Percentiles rank a stretch among this genome's conserved stretches.
phyloP scores from a whole-genome alignment of 92 coral and sea anemone genomes.

The Hydrozoanthus gracilis region DNA sequence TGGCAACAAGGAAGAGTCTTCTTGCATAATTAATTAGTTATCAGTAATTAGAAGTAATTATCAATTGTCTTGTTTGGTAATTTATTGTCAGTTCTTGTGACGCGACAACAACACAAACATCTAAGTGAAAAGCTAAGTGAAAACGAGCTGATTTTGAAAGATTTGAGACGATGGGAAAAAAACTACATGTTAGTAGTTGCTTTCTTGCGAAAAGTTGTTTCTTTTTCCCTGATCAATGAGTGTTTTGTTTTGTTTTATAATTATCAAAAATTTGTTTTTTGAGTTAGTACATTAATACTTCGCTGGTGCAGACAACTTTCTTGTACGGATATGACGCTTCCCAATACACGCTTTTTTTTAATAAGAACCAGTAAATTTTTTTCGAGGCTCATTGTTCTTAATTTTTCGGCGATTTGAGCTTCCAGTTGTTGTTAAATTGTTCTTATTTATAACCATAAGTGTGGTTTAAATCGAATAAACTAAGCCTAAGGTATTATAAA shows the following conservation, averaged over 20 bases:
- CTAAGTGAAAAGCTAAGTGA: background rate
- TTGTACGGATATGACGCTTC: no score
- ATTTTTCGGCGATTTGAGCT: background rate
- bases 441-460: no score
- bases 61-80: slow-evolving; percentile 42
- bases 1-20: slow-evolving; percentile 43
- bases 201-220: no score
- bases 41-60: slow-evolving; percentile 35
- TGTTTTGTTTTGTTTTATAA: no score
- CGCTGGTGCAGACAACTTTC: background rate
- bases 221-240: no score
- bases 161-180: background rate
- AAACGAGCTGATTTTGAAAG: background rate
- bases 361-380: background rate
- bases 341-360: background rate
- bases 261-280: no score
- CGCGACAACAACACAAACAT: background rate
- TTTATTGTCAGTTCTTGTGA: slow-evolving; percentile 24
- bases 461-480: no score
- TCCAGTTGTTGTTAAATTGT: background rate
- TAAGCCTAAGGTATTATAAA: no score
- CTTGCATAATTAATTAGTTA: slow-evolving; percentile 22
- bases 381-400: background rate
- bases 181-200: background rate
- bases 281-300: no score